These are phyloP conservation scores for Parauchenoglanis punctatus DNA, from an alignment of 2,797 vertebrate genomes.

Conservation along the genomic window DNA sequence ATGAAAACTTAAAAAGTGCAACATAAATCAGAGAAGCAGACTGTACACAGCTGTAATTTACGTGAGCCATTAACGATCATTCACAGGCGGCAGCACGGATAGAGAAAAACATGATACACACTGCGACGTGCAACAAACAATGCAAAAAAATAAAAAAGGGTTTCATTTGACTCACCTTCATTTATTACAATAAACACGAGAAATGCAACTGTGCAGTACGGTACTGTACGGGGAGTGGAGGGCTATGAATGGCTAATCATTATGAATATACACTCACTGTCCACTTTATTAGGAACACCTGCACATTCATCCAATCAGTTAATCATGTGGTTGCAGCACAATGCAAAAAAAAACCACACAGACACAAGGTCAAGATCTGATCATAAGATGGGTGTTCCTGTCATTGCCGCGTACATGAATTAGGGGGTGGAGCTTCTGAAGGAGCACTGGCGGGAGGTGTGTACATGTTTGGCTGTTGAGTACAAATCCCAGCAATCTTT, in stretches of 20 bases:
- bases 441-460: no score
- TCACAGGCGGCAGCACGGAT: background rate
- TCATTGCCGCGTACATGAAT: no score
- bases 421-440: no score
- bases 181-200: background rate
- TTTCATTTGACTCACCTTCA: background rate
- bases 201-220: background rate
- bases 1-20: conserved; percentile 10
- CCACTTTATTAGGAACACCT: background rate
- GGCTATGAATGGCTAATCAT: no score
- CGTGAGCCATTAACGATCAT: background rate
- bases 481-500: no score
- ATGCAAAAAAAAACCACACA: background rate
- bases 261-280: background rate
- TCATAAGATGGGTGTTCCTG: no score
- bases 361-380: no score
- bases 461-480: no score
- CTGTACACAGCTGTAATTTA: background rate
- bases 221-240: background rate
- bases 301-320: background rate
- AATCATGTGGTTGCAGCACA: background rate
- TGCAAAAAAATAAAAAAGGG: background rate
- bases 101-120: background rate
- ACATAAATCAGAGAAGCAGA: background rate
- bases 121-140: background rate